Base-by-base conservation (phyloP, 1,140 invertebrate species). In the Homalodisca vitripennis region DNA sequence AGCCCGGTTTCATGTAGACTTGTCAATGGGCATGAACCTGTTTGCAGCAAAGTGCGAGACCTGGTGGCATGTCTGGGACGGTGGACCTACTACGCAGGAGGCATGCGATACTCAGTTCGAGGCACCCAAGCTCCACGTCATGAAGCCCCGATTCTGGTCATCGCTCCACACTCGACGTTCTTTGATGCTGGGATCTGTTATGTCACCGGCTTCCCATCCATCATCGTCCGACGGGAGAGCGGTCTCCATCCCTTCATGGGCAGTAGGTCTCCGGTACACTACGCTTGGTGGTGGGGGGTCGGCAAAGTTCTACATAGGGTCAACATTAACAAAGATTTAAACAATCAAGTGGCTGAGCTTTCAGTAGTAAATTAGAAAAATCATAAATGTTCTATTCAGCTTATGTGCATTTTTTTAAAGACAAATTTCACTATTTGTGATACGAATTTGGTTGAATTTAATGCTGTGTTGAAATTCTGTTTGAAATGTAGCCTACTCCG, bases 161-260 rank as follows among this genome's bases (percentile, higher is more conserved):
- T 90, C 32, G 92, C 92, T 2, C 92, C 93, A 3, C 93, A 95
- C 80, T 93, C 91, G 32, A 92, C 92, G 1, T 94, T 93, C 82
- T 83, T 94, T 71, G 93, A 95, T 82, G 90, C 90, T 71, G 87
- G 92, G 74, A 89, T 92, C 72, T 87, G 90, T 73, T 92, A 92
- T 78, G 86, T 89, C 71, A 88, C 88, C 17, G 87, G 85, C 74
- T 88, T 93, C 78, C 91, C 91, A 13, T 91, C 88, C 22, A 89
- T 91, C 75, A 91, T 94, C 78, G 89, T 89, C 71, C 84, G 89
- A 73, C 85, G 88, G 72, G 92, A 94, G 78, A 91, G 89, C 78
- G 84, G 84, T 66, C 85, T 87, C 75, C 87, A 92, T 79, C 90
- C 90, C 73, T 88, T 92, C 78, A 86, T 93, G 73, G 91, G 91